Evolutionary conservation across 2,113 vertebrate genomes (phyloP).

Genomic region (Coregonus clupeaformis): DNA sequence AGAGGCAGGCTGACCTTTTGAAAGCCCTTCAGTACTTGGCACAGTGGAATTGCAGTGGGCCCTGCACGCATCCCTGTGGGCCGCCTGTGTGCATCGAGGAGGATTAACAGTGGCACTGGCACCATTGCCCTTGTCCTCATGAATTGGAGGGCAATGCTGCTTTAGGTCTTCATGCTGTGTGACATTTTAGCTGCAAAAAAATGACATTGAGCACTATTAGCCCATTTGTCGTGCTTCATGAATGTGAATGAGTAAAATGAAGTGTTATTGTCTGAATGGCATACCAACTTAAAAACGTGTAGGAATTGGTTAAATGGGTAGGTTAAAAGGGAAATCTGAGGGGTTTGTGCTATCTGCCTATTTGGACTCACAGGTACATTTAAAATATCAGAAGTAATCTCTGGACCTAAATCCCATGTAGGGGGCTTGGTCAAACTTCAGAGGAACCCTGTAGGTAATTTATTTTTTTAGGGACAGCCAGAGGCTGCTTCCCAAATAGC

Average conservation of each 20-base stretch:
- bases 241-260: not conserved
- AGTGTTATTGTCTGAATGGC: not conserved
- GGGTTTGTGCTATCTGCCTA: not conserved
- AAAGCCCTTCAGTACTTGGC: slow-evolving; percentile 41
- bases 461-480: not conserved
- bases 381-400: not conserved
- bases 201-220: slow-evolving; percentile 15
- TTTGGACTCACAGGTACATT: not conserved
- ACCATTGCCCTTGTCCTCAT: slow-evolving; percentile 43
- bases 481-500: no score
- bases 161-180: slow-evolving; percentile 31
- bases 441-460: not conserved
- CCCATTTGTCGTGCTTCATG: not conserved
- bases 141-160: slow-evolving; percentile 32
- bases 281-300: not conserved
- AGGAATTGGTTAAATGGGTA: not conserved
- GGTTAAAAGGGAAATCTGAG: not conserved
- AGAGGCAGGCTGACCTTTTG: slow-evolving; percentile 50
- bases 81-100: slow-evolving; percentile 32
- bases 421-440: not conserved
- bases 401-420: not conserved
- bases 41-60: slow-evolving; percentile 34
- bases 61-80: slow-evolving; percentile 41
- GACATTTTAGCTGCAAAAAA: slow-evolving; percentile 23
- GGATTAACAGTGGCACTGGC: slow-evolving; percentile 50